Evolutionary conservation across 2,797 vertebrate species (phyloP).

Genomic region (Mycteria americana): DNA sequence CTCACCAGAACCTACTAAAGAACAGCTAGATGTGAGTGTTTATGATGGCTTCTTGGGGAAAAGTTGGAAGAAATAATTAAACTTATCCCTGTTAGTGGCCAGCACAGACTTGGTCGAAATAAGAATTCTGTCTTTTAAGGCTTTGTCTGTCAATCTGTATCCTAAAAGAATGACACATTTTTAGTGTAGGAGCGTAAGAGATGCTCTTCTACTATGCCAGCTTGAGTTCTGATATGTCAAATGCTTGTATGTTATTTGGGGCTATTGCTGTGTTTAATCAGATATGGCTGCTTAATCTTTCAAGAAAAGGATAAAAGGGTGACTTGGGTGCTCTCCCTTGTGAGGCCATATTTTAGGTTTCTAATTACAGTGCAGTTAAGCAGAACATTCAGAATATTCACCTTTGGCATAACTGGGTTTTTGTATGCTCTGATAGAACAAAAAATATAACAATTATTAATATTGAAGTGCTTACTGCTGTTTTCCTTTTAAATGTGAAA

Average conservation of each 20-base stretch:
- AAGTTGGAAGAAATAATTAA: not conserved
- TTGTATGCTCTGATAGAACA: not conserved
- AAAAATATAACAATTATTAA: not conserved
- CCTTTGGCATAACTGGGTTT: not conserved
- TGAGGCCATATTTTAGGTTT: not conserved
- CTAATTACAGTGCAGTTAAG: not conserved
- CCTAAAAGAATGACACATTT: not conserved
- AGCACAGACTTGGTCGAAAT: not conserved
- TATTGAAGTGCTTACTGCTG: not conserved
- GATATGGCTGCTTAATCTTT: not conserved
- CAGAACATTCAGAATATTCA: not conserved
- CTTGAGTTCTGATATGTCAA: not conserved
- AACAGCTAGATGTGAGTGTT: conserved; percentile 90
- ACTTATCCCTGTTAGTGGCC: not conserved
- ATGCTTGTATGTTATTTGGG: not conserved
- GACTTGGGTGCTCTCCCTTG: not conserved
- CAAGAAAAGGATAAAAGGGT: not conserved
- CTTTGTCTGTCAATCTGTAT: not conserved
- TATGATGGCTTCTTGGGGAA: not conserved
- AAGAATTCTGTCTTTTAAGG: not conserved
- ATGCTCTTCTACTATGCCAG: not conserved
- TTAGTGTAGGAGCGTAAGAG: not conserved
- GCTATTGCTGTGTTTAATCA: not conserved
- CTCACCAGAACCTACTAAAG: conserved; percentile 92
- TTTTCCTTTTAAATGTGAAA: not conserved